Evolutionary conservation across 2,797 vertebrate species (phyloP).

Genomic region (Jordanella pulchra): DNA sequence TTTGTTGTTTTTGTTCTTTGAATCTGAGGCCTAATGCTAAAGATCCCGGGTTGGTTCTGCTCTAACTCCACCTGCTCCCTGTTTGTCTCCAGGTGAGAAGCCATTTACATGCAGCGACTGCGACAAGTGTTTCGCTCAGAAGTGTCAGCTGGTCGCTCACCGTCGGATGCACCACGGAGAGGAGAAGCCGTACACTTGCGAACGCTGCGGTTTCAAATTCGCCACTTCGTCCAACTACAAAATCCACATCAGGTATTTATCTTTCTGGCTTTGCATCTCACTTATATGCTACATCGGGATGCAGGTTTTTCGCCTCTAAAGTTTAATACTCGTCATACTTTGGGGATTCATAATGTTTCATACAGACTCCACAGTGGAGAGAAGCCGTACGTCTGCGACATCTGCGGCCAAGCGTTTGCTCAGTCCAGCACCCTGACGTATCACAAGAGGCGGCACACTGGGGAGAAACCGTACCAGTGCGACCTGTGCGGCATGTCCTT

Average conservation of each 20-base stretch:
- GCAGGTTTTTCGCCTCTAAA: background rate
- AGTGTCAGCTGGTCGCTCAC: slow-evolving; percentile 98
- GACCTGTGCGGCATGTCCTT: slow-evolving; percentile 97
- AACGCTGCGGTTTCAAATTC: slow-evolving; percentile 95
- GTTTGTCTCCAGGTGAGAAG: slow-evolving; percentile 87
- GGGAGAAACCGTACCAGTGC: slow-evolving; percentile 97
- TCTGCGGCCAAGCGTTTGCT: slow-evolving; percentile 94
- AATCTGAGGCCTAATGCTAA: no score
- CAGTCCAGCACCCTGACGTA: slow-evolving; percentile 98
- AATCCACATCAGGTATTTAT: slow-evolving; percentile 90
- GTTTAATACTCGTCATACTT: background rate
- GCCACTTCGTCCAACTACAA: slow-evolving; percentile 99
- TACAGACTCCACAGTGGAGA: slow-evolving; percentile 86
- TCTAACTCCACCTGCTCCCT: background rate
- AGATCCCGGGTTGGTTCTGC: background rate
- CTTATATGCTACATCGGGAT: no score
- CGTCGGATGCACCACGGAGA: slow-evolving; percentile 97
- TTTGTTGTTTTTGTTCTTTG: no score
- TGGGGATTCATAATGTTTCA: background rate
- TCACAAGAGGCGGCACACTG: slow-evolving; percentile 94
- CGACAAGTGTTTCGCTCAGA: slow-evolving; percentile 97
- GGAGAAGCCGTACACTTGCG: slow-evolving; percentile 96
- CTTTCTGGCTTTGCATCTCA: no score
- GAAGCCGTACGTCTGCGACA: slow-evolving; percentile 95
- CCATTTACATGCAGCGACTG: slow-evolving; percentile 91